Base-by-base conservation (phyloP, 2,888 invertebrate genomes). In the Lasiommata megera region DNA sequence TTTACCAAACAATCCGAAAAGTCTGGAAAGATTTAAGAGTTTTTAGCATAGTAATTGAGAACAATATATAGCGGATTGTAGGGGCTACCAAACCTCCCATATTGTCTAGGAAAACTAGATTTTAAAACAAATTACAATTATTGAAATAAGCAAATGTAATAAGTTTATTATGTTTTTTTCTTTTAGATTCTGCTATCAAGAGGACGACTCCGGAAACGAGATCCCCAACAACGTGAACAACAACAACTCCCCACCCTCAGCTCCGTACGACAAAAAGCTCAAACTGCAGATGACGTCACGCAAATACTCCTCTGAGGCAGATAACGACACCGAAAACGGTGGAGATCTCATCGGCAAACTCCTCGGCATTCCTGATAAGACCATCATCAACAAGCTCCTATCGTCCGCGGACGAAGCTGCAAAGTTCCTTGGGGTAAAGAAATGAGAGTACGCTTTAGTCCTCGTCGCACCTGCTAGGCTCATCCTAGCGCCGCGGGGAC, bases 281-380 rank as follows among this genome's bases (percentile, higher is more conserved):
- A 87, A 91, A 71, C 72, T 88, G 2, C 78, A 89, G 67, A 86
- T 88, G 87, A 83, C 83, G 11, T 84, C 91, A 12, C 84, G 91
- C 54, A 91, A 89, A 67, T 91, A 92, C 67, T 85, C 87, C 17
- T 86, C 88, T 2, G 87, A 92, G 66, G 70, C 79, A 1, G 86
- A 93, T 65, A 89, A 92, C 73, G 80, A 92, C 63, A 89, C 91
- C 0, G 93, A 93, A 72, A 92, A 92, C 43, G 92, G 92, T 51
- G 92, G 93, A 60, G 97, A 97, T 79, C 92, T 98, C 57, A 97
- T 98, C 68, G 97, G 97, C 8, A 97, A 97, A 81, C 92, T 98
- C 0, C 88, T 98, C 14, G 98, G 97, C 0, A 96, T 98, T 61
- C 94, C 95, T 40, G 97, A 97, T 79, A 94, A 95, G 67, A 95